Percentiles rank a stretch among this genome's conserved stretches.
These are phyloP conservation scores for Dryobota labecula DNA, from an alignment of 2,888 invertebrate species.

Conservation along the genomic window DNA sequence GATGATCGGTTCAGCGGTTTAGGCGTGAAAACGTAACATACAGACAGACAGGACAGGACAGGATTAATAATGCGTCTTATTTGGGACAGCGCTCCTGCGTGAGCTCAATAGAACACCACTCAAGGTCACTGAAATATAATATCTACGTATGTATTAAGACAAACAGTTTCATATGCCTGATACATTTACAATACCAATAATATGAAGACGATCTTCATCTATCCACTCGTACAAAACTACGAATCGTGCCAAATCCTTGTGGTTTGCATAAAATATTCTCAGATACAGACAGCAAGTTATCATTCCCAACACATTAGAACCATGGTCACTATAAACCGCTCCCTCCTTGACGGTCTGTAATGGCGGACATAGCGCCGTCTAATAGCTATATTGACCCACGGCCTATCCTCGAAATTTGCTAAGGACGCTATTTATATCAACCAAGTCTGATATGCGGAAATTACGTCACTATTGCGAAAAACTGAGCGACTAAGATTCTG, in stretches of 20 bases:
- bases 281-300: constrained; percentile 16
- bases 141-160: too few relatives aligned
- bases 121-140: too few relatives aligned
- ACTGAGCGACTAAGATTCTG: constrained; percentile 27
- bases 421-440: constrained; percentile 39
- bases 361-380: constrained; percentile 78
- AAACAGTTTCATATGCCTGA: background rate
- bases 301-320: constrained; percentile 35
- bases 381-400: constrained; percentile 85
- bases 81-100: too few relatives aligned
- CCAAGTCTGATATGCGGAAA: constrained; percentile 43
- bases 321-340: constrained; percentile 67
- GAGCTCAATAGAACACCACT: too few relatives aligned
- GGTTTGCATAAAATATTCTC: constrained; percentile 18
- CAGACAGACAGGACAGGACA: too few relatives aligned
- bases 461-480: constrained; percentile 45
- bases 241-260: constrained; percentile 13
- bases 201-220: background rate
- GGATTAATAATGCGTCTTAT: too few relatives aligned
- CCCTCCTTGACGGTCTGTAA: constrained; percentile 75
- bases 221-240: background rate
- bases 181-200: constrained; percentile 8
- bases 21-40: too few relatives aligned
- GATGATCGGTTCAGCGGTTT: too few relatives aligned
- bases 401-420: constrained; percentile 49